phyloP scores from a whole-genome alignment of 2,113 vertebrate genomes.

The Numida meleagris region DNA sequence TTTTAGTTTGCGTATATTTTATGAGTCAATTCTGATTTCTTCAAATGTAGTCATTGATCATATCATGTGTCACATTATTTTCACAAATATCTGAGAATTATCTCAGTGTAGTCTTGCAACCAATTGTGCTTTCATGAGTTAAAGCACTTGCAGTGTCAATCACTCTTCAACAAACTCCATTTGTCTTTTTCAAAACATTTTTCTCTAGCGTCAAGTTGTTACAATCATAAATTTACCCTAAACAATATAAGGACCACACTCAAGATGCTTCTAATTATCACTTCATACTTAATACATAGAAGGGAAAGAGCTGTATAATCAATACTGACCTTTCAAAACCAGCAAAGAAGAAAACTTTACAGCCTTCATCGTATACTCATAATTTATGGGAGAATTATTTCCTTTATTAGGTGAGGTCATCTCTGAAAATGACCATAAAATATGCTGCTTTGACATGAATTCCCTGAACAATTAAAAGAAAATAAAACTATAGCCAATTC shows the following conservation, averaged over 20 bases:
- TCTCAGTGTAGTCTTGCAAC: background rate
- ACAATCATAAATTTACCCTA: background rate
- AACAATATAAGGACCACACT: background rate
- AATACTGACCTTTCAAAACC: background rate
- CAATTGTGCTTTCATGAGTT: rapidly evolving
- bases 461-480: background rate
- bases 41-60: background rate
- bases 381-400: background rate
- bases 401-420: background rate
- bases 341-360: background rate
- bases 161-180: background rate
- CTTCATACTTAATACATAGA: background rate
- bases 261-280: background rate
- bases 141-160: background rate
- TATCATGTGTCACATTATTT: background rate
- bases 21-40: background rate
- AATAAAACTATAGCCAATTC: background rate
- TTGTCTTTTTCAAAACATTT: background rate
- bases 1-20: background rate
- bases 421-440: background rate
- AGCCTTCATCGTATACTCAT: background rate
- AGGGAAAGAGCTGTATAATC: background rate
- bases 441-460: background rate
- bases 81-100: background rate
- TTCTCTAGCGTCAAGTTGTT: background rate